Evolutionary conservation across 1,140 invertebrate genomes (phyloP), one percentile per base, ranked within the genome.

Genomic region (Zaprionus ghesquierei): DNA sequence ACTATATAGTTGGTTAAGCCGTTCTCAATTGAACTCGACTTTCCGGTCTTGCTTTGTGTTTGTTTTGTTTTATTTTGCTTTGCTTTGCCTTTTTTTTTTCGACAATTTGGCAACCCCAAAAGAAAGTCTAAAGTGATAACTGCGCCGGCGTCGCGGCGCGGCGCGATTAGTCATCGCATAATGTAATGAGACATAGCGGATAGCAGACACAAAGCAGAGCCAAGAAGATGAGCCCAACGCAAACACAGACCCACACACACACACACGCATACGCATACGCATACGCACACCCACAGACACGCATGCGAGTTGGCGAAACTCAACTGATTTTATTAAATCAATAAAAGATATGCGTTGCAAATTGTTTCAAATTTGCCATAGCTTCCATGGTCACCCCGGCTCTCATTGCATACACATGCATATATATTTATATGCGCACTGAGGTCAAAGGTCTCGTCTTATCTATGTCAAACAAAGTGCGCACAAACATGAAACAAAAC

Each of bases 391-490:
- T 12, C 22, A 22, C 53, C 13, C 35, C 54, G 8, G 9, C 27
- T 25, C 38, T 20, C 18, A 15, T 25, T 25, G 23, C 13, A 15
- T 22, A 53, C 5, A 23, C 18, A 10, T 44, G 55, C 15, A 44
- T 20, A 22, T 27, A 22, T 6, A 38, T 22, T 35, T 33, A 53
- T 12, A 63, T 38, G 31, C 10, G 20, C 3, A 50, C 71, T 29
- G 81, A 75, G 81, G 77, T 86, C 81, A 85, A 85, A 85, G 81
- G 73, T 84, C 81, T 74, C 15, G 62, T 46, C 59, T 70, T 60
- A 64, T 41, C 69, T 51, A 72, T 69, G 64, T 54, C 59, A 63
- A 61, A 72, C 60, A 15, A 2, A 6, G n/a, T 6, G 6, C 13
- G 35, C 35, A 38, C 5, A 38, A 38, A n/a, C 35, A 9, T 6